Base-by-base conservation (phyloP, 2,797 vertebrate genomes). In the Anniella stebbinsi region DNA sequence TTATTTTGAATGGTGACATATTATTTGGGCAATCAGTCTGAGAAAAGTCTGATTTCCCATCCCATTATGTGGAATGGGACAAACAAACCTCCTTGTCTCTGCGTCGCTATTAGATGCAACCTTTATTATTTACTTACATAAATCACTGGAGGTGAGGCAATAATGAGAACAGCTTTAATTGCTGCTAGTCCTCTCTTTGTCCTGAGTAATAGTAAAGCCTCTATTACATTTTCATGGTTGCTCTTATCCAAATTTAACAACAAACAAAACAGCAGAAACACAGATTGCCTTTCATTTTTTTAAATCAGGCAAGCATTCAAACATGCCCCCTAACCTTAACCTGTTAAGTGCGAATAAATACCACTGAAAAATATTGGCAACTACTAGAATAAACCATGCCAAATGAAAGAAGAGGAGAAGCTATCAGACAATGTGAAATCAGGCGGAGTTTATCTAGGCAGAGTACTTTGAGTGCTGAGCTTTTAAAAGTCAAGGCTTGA, bases 151-250 rank as follows among this genome's bases (percentile, higher is more conserved):
- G 87, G 80, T 88, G 78, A 83, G 30, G 38, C 86, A 78, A n/a
- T 66, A 48, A 76, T 41, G n/a, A 45, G 66, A 75, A 41, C 67
- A 30, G 87, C 69, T 82, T 63, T 82, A 82, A 67, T 89, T 89
- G 38, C 51, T 83, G 66, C 63, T 84, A 67, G 80, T 83, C 70
- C 88, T 89, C 76, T 66, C 88, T 84, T 84, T 84, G 60, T 83
- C 80, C 70, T 76, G 25, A 57, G 21, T 83, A 66, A 88, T 88
- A 75, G 66, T 88, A 76, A 88, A 88, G 30, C 15, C 38, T 21
- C 54, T 48, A n/a, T 73, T 60, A 72, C 41, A 84, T 84, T 66
- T 89, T 89, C 51, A 76, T 84, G 70, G 30, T 36, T 63, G 54
- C 76, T 83, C 28, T 82, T 75, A 48, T 76, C 30, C 57, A 41